These are phyloP conservation scores for Papilio dardanus DNA, from an alignment of 1,140 invertebrate species.

Conservation along the genomic window DNA sequence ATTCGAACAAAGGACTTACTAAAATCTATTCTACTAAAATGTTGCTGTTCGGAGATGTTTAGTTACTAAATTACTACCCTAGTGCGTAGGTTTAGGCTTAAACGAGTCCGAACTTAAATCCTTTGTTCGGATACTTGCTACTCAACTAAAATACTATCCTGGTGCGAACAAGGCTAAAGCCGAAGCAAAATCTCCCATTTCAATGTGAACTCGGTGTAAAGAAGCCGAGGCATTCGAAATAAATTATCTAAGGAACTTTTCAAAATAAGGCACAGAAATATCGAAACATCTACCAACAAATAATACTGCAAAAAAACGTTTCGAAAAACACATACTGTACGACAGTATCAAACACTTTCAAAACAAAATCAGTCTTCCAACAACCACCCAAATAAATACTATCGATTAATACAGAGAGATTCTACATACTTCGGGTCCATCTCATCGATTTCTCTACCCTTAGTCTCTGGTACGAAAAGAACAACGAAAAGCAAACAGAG, in stretches of 20 bases:
- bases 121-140: too few species aligned
- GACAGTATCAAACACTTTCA: conserved; percentile 40
- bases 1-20: too few species aligned
- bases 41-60: too few species aligned
- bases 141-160: too few species aligned
- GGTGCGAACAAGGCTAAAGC: too few species aligned
- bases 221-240: too few species aligned
- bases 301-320: conserved; percentile 54
- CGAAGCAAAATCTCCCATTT: too few species aligned
- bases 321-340: conserved; percentile 2
- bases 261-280: conserved; percentile 39
- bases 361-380: conserved; percentile 58
- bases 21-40: too few species aligned
- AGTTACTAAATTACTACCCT: too few species aligned
- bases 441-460: conserved; percentile 93
- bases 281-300: conserved; percentile 40
- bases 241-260: conserved; percentile 23
- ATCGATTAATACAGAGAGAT: conserved; percentile 80
- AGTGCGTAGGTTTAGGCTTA: too few species aligned
- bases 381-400: conserved; percentile 51
- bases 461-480: conserved; percentile 95
- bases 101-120: too few species aligned
- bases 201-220: too few species aligned
- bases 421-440: conserved; percentile 89
- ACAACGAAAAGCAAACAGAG: conserved; percentile 92